A percentile compares a stretch with the other conserved stretches of the same genome.
Evolutionary conservation across 2,113 vertebrate genomes (phyloP).

Genomic region (Arvicanthis niloticus): DNA sequence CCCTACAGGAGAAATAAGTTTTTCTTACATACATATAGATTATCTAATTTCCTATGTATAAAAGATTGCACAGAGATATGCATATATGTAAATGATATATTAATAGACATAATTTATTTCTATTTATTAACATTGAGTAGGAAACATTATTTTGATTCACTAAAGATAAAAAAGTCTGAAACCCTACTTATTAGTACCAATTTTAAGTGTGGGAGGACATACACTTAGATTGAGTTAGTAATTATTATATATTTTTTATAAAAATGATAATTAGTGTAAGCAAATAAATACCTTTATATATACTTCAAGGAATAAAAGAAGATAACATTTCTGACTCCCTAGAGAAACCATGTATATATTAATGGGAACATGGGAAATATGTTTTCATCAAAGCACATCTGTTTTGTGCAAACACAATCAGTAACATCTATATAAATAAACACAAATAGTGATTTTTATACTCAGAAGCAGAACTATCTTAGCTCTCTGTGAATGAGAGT

Average conservation of each 20-base stretch:
- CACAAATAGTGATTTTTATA: conserved; percentile 45
- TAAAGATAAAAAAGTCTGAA: conserved; percentile 14
- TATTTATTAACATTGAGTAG: not conserved
- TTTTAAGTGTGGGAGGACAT: conserved; percentile 63
- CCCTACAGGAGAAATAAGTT: not conserved
- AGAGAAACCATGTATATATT: conserved; percentile 52
- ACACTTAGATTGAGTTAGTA: conserved; percentile 73
- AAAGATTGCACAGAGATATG: not conserved
- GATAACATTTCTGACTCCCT: conserved; percentile 56
- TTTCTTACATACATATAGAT: not conserved
- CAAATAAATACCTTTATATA: conserved; percentile 81
- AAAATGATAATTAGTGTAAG: conserved; percentile 64
- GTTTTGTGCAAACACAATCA: conserved; percentile 59
- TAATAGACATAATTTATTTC: not conserved
- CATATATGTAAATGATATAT: not conserved
- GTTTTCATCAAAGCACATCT: conserved; percentile 55
- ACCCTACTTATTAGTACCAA: conserved; percentile 52
- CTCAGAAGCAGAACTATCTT: not conserved
- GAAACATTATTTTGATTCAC: not conserved
- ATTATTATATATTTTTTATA: conserved; percentile 68
- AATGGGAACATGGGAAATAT: conserved; percentile 32
- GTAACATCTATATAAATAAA: conserved; percentile 51
- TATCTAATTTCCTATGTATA: not conserved
- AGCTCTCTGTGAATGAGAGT: not conserved
- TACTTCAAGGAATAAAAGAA: conserved; percentile 40